These are phyloP conservation scores for Mimas tiliae DNA, from an alignment of 2,888 invertebrate species.

Conservation along the genomic window DNA sequence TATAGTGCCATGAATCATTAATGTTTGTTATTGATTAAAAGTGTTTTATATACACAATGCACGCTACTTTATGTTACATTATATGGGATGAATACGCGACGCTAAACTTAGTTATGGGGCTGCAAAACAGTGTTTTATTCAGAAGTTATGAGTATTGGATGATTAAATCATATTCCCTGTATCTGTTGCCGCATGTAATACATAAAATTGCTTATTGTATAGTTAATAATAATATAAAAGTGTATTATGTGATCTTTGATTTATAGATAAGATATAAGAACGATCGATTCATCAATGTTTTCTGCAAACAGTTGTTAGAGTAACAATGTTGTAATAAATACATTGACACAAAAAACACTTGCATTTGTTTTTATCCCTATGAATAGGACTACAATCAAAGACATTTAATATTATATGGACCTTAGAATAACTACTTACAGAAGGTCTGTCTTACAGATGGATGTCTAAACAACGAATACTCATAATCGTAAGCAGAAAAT, in stretches of 20 bases:
- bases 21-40: neutral
- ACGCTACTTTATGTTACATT: conserved; percentile 1
- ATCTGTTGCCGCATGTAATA: conserved; percentile 4
- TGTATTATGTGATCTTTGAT: conserved; percentile 26
- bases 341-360: neutral
- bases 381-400: too few relatives aligned
- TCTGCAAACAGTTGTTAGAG: conserved; percentile 16
- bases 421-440: too few relatives aligned
- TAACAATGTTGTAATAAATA: conserved; percentile 21
- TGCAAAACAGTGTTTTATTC: neutral
- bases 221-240: conserved; percentile 16
- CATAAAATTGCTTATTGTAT: conserved; percentile 20
- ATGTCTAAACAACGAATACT: too few relatives aligned
- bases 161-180: conserved; percentile 15
- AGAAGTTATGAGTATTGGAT: neutral
- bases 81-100: neutral
- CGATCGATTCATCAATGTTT: conserved; percentile 12
- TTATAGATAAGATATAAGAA: neutral
- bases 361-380: neutral
- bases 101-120: conserved; percentile 1
- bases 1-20: conserved; percentile 14
- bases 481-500: too few relatives aligned
- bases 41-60: neutral
- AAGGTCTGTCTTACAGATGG: too few relatives aligned
- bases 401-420: too few relatives aligned